Evolutionary conservation across 1,140 invertebrate genomes (phyloP).

Genomic region (Heliconius congener): DNA sequence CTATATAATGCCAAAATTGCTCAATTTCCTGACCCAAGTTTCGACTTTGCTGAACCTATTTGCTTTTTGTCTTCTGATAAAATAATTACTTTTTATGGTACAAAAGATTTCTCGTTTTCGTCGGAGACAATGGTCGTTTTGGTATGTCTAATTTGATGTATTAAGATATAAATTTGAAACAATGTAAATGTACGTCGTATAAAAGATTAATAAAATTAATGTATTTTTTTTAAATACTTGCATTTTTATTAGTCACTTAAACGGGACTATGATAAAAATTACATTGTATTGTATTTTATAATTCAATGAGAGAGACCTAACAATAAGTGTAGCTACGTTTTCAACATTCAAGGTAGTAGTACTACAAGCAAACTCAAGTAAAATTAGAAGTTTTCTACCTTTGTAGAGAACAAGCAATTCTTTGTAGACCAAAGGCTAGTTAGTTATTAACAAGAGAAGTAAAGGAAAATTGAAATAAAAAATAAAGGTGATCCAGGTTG

Average conservation of each 20-base stretch:
- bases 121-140: neutral
- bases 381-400: neutral
- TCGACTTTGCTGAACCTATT: constrained; percentile 60
- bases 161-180: neutral
- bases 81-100: constrained; percentile 55
- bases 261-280: too few relatives aligned
- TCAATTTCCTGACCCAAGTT: constrained; percentile 63
- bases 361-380: neutral
- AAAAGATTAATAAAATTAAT: neutral
- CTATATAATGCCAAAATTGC: constrained; percentile 60
- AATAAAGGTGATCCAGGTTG: constrained; percentile 54
- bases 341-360: too few relatives aligned
- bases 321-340: neutral
- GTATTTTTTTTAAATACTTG: too few relatives aligned
- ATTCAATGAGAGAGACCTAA: too few relatives aligned
- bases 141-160: neutral
- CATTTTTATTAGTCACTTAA: too few relatives aligned
- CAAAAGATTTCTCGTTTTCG: constrained; percentile 13
- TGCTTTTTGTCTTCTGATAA: constrained; percentile 55
- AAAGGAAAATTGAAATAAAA: constrained; percentile 55
- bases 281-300: too few relatives aligned
- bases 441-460: constrained; percentile 34
- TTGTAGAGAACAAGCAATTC: constrained; percentile 23
- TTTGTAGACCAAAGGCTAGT: constrained; percentile 33
- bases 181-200: neutral